Percentiles rank a stretch among this genome's conserved stretches.
These are phyloP conservation scores for Criorhina ranunculi DNA, from an alignment of 2,888 invertebrate genomes.

Conservation along the genomic window DNA sequence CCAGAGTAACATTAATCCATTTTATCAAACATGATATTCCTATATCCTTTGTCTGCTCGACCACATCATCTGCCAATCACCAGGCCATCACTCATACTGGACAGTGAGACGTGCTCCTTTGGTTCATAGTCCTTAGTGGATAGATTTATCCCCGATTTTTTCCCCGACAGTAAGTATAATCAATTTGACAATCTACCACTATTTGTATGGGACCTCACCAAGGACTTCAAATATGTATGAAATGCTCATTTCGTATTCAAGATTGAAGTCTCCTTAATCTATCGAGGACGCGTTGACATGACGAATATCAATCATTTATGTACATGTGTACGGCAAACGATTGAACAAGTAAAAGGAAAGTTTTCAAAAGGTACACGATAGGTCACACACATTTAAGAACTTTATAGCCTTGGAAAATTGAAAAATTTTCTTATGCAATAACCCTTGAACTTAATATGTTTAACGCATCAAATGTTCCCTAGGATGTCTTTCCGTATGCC, in stretches of 20 bases:
- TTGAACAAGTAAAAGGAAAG: too few species aligned
- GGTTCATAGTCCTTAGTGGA: background rate
- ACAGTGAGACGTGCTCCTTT: background rate
- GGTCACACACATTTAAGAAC: too few species aligned
- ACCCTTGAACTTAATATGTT: too few species aligned
- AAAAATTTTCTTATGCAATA: too few species aligned
- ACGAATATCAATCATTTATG: too few species aligned
- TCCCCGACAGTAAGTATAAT: background rate
- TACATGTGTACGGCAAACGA: too few species aligned
- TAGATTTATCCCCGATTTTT: background rate
- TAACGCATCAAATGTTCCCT: too few species aligned
- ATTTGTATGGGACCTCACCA: background rate
- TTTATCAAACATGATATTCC: background rate
- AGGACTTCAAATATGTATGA: background rate
- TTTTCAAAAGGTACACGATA: too few species aligned
- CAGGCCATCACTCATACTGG: conserved; percentile 7
- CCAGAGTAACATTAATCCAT: background rate
- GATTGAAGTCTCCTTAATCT: too few species aligned
- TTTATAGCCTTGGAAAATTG: too few species aligned
- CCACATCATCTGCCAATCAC: background rate
- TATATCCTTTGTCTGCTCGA: background rate
- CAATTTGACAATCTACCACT: background rate
- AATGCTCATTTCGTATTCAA: background rate
- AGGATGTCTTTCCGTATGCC: too few species aligned
- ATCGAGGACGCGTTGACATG: too few species aligned